Conservation (phyloP, 2,113 vertebrate genomes). For the Suncus etruscus region DNA sequence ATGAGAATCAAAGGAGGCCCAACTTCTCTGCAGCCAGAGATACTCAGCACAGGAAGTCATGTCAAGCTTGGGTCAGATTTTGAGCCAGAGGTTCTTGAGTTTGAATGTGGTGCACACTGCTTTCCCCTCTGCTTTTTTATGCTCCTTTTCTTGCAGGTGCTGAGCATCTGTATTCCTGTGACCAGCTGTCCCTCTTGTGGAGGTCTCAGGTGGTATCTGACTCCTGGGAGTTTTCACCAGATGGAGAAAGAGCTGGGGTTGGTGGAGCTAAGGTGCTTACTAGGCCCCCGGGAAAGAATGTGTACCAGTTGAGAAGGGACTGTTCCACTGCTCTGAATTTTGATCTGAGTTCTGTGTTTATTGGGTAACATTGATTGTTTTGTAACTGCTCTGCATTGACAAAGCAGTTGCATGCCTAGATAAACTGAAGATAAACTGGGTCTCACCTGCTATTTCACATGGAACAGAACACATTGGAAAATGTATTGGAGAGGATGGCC, state of each 20-base stretch:
- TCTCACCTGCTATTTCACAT: background rate
- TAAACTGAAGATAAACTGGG: background rate
- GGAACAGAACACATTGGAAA: background rate
- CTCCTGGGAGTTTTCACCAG: background rate
- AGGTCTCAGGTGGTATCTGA: background rate
- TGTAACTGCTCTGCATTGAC: background rate
- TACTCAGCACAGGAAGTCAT: background rate
- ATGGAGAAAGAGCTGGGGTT: no score
- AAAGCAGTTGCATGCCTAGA: background rate
- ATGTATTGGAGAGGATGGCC: background rate
- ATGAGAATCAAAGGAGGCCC: background rate
- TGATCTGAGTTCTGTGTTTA: no score
- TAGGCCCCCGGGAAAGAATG: no score
- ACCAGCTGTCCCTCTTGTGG: background rate
- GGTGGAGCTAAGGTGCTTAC: no score
- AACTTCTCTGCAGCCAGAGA: background rate
- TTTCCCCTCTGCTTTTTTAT: accelerated
- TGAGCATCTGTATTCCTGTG: no score
- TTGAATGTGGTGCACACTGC: background rate
- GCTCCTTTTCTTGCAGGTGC: background rate
- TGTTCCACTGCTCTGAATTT: no score
- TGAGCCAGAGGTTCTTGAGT: background rate
- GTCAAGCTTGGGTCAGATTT: background rate
- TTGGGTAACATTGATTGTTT: no score
- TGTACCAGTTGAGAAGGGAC: no score